Conservation (phyloP, 64 coral and sea anemone genomes). For the Pachyseris speciosa region DNA sequence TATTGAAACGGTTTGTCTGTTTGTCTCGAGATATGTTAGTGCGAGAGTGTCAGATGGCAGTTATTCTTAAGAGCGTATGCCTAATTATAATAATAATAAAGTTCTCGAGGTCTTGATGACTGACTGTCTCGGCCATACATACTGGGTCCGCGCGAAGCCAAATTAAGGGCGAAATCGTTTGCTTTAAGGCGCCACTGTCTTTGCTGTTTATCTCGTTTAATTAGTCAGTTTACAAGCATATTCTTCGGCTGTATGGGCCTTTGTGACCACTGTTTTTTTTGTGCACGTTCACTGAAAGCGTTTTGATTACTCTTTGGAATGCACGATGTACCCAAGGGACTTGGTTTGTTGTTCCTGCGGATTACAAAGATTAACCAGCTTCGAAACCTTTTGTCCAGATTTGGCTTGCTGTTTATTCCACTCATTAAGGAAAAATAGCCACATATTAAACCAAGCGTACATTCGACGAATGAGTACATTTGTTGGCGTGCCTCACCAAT, state of each 20-base stretch:
- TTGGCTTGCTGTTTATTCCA: constrained; percentile 2
- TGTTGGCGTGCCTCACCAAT: background rate
- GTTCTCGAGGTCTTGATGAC: too few species aligned
- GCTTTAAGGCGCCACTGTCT: background rate
- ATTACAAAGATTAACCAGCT: constrained; percentile 14
- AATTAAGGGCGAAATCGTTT: too few species aligned
- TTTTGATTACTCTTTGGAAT: constrained; percentile 12
- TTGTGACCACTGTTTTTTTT: background rate
- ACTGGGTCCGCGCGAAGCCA: too few species aligned
- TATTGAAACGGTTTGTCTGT: too few species aligned
- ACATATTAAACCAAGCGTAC: constrained; percentile 10
- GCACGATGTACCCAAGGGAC: background rate
- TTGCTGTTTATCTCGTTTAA: background rate
- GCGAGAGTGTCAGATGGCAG: too few species aligned
- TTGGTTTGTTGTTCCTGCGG: background rate
- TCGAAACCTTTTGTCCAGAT: background rate
- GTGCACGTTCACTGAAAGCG: too few species aligned
- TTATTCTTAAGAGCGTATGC: too few species aligned
- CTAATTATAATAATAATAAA: too few species aligned
- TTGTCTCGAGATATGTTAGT: too few species aligned
- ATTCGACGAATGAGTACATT: background rate
- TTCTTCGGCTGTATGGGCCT: background rate
- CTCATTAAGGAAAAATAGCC: background rate
- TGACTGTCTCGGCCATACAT: too few species aligned
- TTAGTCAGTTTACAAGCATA: background rate